Evolutionary conservation across 2,113 vertebrate species (phyloP).

Genomic region (Oryzias melastigma): DNA sequence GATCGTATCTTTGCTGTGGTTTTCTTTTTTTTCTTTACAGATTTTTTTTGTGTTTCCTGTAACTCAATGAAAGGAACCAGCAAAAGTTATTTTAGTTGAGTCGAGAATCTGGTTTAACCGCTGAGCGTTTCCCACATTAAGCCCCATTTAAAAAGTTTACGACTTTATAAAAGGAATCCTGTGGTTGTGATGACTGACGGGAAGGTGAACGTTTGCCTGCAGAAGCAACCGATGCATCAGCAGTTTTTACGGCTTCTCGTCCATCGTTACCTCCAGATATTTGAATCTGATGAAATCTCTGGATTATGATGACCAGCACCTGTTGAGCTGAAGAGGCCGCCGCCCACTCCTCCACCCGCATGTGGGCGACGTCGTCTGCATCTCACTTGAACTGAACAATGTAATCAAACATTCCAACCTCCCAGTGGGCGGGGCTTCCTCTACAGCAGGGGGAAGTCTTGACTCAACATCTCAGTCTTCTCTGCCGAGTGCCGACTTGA

Average conservation of each 20-base stretch:
- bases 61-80: no score
- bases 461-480: constrained; percentile 5
- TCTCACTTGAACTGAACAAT: neutral
- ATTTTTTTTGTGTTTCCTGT: no score
- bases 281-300: neutral
- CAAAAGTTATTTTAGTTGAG: no score
- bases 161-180: no score
- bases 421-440: constrained; percentile 29
- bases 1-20: no score
- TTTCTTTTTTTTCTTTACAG: no score
- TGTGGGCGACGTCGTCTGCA: neutral
- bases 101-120: no score
- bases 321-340: no score
- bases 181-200: no score
- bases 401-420: neutral
- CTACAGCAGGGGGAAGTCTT: neutral
- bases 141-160: no score
- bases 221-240: constrained; percentile 5
- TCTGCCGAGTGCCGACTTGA: neutral
- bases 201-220: neutral
- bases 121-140: no score
- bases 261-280: constrained; percentile 1
- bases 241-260: constrained; percentile 17
- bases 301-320: no score
- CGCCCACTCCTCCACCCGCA: constrained; percentile 5